Conservation (phyloP, 2,888 invertebrate species). For the Mycalesis mineus region DNA sequence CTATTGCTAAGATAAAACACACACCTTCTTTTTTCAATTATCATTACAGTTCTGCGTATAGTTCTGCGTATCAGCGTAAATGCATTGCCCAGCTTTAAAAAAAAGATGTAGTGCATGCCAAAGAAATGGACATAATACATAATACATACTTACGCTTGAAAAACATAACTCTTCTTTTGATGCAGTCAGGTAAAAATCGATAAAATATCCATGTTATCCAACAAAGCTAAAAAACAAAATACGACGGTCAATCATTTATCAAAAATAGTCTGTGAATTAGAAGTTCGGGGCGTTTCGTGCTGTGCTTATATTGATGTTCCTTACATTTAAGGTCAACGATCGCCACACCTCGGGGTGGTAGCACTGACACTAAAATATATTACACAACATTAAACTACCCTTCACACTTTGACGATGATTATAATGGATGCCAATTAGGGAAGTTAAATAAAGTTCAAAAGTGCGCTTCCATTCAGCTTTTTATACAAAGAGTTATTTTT, state of each 20-base stretch:
- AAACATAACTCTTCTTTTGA: too few relatives aligned
- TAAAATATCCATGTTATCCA: neutral
- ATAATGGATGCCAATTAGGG: conserved; percentile 19
- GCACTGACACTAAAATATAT: conserved; percentile 19
- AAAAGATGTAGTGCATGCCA: too few relatives aligned
- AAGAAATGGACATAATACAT: too few relatives aligned
- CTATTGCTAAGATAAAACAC: too few relatives aligned
- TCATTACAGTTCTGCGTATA: too few relatives aligned
- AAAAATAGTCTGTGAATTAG: neutral
- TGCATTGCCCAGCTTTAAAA: too few relatives aligned
- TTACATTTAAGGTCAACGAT: conserved; percentile 46
- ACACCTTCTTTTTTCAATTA: too few relatives aligned
- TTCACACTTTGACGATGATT: conserved; percentile 6
- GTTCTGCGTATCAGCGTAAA: too few relatives aligned
- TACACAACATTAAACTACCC: conserved; percentile 13
- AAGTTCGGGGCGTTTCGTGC: neutral
- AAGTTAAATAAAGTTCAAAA: conserved; percentile 9
- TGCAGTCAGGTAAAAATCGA: neutral
- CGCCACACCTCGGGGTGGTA: conserved; percentile 47
- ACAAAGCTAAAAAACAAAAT: neutral
- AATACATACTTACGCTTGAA: too few relatives aligned
- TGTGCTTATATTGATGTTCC: conserved; percentile 12
- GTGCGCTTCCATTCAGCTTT: neutral
- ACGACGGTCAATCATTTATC: neutral
- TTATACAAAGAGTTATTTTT: too few relatives aligned